phyloP scores from a whole-genome alignment of 1,140 invertebrate species.

The Holcopasites calliopsidis region DNA sequence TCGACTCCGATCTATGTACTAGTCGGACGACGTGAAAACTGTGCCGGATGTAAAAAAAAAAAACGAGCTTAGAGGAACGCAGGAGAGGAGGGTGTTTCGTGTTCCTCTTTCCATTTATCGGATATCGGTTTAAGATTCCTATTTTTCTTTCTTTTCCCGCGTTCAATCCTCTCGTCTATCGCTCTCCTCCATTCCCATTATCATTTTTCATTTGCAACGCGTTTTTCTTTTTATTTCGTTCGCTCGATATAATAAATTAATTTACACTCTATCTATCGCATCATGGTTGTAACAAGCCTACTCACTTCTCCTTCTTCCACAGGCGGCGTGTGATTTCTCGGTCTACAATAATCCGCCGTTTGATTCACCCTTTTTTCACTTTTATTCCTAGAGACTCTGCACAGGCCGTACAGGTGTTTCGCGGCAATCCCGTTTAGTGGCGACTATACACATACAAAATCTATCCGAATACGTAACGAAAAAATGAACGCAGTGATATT shows the following conservation, averaged over 20 bases:
- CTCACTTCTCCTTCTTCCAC: slow-evolving; percentile 28
- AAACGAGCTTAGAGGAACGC: slow-evolving; percentile 50
- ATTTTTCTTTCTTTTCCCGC: slow-evolving; percentile 16
- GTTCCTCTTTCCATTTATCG: slow-evolving; percentile 14
- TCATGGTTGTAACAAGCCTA: slow-evolving; percentile 66
- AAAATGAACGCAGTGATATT: slow-evolving; percentile 68
- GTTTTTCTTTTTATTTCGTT: slow-evolving; percentile 44
- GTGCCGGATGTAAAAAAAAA: slow-evolving; percentile 46
- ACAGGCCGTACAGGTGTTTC: slow-evolving; percentile 30
- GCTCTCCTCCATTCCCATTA: slow-evolving; percentile 45
- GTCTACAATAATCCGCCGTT: slow-evolving; percentile 51
- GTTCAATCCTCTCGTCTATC: slow-evolving; percentile 28
- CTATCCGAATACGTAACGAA: slow-evolving; percentile 68
- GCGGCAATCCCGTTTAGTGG: slow-evolving; percentile 66
- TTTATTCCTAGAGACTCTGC: slow-evolving; percentile 43
- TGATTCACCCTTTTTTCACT: slow-evolving; percentile 46
- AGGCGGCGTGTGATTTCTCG: slow-evolving; percentile 36
- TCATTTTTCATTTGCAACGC: slow-evolving; percentile 37
- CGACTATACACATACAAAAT: slow-evolving; percentile 72
- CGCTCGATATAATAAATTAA: slow-evolving; percentile 73
- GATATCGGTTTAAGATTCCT: slow-evolving; percentile 17
- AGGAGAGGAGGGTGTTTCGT: slow-evolving; percentile 49
- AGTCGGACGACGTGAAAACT: slow-evolving; percentile 56
- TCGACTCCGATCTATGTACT: slow-evolving; percentile 50
- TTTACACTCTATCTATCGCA: slow-evolving; percentile 71